Conservation (phyloP, 2,797 vertebrate genomes). For the Girardinus metallicus region DNA sequence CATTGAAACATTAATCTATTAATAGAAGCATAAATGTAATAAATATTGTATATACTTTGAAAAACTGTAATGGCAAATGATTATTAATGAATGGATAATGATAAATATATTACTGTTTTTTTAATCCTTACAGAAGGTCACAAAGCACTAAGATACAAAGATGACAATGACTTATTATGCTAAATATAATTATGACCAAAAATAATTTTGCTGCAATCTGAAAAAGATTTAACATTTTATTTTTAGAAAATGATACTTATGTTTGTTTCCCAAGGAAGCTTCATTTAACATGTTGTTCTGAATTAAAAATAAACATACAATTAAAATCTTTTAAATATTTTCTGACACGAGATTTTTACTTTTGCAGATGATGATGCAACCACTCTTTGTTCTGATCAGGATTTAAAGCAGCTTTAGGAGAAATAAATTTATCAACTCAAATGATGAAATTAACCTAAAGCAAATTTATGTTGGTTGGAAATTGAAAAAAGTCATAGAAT, state of each 20-base stretch:
- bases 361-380: neutral
- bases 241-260: neutral
- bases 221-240: neutral
- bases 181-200: neutral
- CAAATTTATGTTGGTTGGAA: neutral
- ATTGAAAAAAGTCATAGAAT: neutral
- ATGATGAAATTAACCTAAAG: neutral
- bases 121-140: neutral
- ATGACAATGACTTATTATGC: neutral
- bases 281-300: neutral
- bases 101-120: neutral
- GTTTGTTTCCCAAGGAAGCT: neutral
- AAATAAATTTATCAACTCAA: neutral
- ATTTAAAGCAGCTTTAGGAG: neutral
- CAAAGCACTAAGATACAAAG: neutral
- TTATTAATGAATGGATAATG: neutral
- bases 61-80: neutral
- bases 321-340: neutral
- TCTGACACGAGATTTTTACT: neutral
- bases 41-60: neutral
- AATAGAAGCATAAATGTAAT: neutral
- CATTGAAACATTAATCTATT: neutral
- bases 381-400: neutral
- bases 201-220: neutral
- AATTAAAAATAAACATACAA: neutral